Evolutionary conservation across 2,797 vertebrate genomes (phyloP).

Genomic region (Malacoctenus gilli): DNA sequence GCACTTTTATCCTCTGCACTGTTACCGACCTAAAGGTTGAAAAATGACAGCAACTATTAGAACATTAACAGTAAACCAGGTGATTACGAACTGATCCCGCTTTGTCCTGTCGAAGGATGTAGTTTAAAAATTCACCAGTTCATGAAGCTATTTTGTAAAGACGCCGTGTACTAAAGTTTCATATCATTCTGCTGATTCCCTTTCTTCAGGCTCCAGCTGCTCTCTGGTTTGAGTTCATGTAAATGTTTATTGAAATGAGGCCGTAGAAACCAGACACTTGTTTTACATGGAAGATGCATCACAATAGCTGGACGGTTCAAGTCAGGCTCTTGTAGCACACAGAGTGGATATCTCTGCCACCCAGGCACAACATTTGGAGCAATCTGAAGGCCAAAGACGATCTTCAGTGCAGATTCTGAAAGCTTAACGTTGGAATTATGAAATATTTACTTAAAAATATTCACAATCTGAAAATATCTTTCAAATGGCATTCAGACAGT

Average conservation of each 20-base stretch:
- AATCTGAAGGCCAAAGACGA: no score
- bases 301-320: constrained; percentile 1
- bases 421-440: no score
- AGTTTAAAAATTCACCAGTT: no score
- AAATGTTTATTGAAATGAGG: constrained; percentile 49
- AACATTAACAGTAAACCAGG: not conserved
- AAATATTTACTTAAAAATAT: no score
- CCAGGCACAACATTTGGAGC: no score
- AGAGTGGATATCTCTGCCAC: no score
- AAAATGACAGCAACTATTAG: constrained; percentile 22
- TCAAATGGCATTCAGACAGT: no score
- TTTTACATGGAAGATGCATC: constrained; percentile 34
- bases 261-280: constrained; percentile 16
- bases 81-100: not conserved
- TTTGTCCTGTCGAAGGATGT: no score
- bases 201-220: constrained; percentile 3
- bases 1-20: constrained; percentile 31
- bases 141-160: no score
- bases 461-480: no score
- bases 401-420: no score
- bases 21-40: constrained; percentile 53
- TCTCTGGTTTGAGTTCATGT: constrained; percentile 37
- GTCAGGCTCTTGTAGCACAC: not conserved
- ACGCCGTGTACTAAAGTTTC: not conserved
- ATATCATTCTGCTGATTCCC: not conserved